phyloP scores from a whole-genome alignment of 2,113 vertebrate genomes.

The Mirounga angustirostris region DNA sequence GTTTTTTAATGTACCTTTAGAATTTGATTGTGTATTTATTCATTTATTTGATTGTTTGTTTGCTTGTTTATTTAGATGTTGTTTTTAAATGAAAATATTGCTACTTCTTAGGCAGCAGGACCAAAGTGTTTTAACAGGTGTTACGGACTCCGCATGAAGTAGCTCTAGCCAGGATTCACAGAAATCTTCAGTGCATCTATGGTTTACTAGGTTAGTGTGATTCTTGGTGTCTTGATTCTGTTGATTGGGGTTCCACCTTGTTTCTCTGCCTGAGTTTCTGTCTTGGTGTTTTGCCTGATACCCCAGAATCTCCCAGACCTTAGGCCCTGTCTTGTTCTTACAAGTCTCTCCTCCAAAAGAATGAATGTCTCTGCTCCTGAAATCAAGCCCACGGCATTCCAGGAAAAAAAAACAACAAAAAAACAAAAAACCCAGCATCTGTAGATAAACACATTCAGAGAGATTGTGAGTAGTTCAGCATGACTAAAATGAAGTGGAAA shows the following conservation, averaged over 20 bases:
- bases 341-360: slow-evolving; percentile 41
- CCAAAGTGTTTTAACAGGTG: neutral
- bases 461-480: neutral
- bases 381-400: slow-evolving; percentile 50
- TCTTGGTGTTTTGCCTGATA: neutral
- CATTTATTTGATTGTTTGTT: neutral
- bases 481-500: neutral
- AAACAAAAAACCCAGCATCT: neutral
- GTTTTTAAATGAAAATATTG: slow-evolving; percentile 21
- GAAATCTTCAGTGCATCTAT: neutral
- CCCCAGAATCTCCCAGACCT: neutral
- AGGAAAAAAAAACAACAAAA: neutral
- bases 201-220: neutral
- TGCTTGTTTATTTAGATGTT: neutral
- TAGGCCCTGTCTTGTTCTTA: slow-evolving; percentile 38
- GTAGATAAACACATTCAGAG: neutral
- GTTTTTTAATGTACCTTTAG: neutral
- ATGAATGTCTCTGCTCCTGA: slow-evolving; percentile 11
- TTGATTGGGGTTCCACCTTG: neutral
- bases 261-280: neutral
- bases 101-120: neutral
- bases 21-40: neutral
- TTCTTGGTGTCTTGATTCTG: neutral
- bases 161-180: neutral
- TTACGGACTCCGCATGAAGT: neutral